Percentiles rank a stretch among this genome's conserved stretches.
These are phyloP conservation scores for Megaptera novaeangliae DNA, from an alignment of 2,113 vertebrate species.

Conservation along the genomic window DNA sequence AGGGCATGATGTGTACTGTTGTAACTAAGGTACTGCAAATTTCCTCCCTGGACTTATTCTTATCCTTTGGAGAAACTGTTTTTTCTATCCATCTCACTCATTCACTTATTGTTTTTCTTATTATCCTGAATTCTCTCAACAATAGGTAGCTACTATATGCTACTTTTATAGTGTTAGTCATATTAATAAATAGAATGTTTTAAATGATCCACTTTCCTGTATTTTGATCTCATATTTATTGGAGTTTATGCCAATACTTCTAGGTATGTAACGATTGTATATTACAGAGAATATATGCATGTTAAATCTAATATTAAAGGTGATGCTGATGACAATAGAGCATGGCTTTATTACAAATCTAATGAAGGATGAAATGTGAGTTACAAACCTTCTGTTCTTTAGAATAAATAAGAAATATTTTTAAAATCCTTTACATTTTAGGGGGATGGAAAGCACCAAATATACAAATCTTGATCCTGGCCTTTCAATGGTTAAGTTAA, in stretches of 20 bases:
- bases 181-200: not conserved
- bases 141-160: not conserved
- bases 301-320: not conserved
- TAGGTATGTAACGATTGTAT: not conserved
- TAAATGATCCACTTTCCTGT: not conserved
- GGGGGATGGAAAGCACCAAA: not conserved
- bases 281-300: not conserved
- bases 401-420: not conserved
- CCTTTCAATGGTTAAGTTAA: not conserved
- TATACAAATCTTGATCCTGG: not conserved
- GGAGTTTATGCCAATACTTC: not conserved
- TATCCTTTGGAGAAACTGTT: not conserved
- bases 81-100: not conserved
- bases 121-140: not conserved
- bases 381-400: not conserved
- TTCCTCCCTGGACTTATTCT: not conserved
- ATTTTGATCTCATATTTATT: not conserved
- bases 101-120: not conserved
- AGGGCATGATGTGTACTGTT: not conserved
- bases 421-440: not conserved
- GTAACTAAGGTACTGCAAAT: not conserved
- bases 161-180: not conserved
- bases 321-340: not conserved
- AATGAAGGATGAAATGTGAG: not conserved
- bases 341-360: not conserved